Conservation (phyloP, 23 tunicate species). For the Halocynthia aurantium region DNA sequence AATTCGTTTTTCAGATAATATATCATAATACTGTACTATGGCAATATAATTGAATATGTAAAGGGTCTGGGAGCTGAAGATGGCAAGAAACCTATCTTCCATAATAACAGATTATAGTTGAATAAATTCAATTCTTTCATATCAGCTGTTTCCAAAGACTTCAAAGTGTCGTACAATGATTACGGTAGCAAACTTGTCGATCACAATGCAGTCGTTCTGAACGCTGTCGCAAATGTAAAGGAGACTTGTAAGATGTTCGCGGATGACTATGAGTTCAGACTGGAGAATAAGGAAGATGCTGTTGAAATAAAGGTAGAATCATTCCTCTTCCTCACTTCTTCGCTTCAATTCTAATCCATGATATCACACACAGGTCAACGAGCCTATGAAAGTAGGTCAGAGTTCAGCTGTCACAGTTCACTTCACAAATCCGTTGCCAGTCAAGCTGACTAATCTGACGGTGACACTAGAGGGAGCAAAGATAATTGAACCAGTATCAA, state of each 20-base stretch:
- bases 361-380: neutral
- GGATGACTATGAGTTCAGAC: constrained; percentile 57
- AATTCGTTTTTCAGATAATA: too few species aligned
- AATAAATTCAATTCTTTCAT: neutral
- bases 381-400: constrained; percentile 37
- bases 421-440: constrained; percentile 83
- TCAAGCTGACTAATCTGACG: constrained; percentile 45
- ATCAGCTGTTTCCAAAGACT: constrained; percentile 50
- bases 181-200: constrained; percentile 71
- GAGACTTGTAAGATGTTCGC: constrained; percentile 64
- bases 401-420: constrained; percentile 35
- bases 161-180: constrained; percentile 53
- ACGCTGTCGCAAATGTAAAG: constrained; percentile 47
- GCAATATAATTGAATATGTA: too few species aligned
- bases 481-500: constrained; percentile 34
- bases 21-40: too few species aligned
- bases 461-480: constrained; percentile 89
- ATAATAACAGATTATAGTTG: too few species aligned
- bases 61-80: too few species aligned
- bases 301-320: constrained; percentile 53
- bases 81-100: too few species aligned
- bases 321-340: neutral
- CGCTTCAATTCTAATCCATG: neutral
- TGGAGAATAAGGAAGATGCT: constrained; percentile 62
- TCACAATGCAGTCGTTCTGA: constrained; percentile 54